phyloP scores from a whole-genome alignment of 35 echinoderm and acorn worm species.

The Chiridota heheva region DNA sequence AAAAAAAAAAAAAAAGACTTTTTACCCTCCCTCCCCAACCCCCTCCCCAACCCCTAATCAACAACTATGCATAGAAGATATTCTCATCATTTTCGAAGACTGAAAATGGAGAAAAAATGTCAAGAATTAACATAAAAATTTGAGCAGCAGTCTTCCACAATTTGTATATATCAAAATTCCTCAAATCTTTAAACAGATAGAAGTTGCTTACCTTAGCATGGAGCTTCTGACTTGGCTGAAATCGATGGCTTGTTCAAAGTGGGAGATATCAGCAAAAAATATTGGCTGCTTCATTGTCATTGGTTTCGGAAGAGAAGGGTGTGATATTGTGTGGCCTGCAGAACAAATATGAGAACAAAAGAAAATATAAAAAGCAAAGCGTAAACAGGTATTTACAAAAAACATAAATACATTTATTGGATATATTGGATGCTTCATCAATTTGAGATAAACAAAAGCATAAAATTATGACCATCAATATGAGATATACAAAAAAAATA shows the following conservation, averaged over 20 bases:
- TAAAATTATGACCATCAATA: no score
- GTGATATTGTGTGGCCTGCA: conserved; percentile 78
- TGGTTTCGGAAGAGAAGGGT: conserved; percentile 78
- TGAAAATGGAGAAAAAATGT: no score
- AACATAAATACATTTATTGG: neutral
- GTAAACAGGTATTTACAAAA: neutral
- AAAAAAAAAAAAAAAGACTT: no score
- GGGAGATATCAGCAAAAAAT: conserved; percentile 74
- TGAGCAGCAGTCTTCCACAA: no score
- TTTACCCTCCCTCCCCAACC: no score
- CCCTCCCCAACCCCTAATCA: no score
- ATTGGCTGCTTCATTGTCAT: conserved; percentile 62
- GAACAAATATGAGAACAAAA: neutral
- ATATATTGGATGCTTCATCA: neutral
- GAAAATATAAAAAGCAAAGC: neutral
- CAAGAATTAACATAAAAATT: no score
- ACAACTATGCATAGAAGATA: no score
- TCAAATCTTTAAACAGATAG: no score
- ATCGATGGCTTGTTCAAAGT: conserved; percentile 76
- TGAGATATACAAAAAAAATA: no score
- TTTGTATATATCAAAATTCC: no score
- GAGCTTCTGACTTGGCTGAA: conserved; percentile 61
- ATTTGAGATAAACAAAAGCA: neutral
- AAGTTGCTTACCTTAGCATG: conserved; percentile 72
- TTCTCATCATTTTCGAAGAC: no score